Percentiles rank a stretch among this genome's conserved stretches.
phyloP scores from a whole-genome alignment of 1,140 invertebrate species.

The Drosophila murphyi region DNA sequence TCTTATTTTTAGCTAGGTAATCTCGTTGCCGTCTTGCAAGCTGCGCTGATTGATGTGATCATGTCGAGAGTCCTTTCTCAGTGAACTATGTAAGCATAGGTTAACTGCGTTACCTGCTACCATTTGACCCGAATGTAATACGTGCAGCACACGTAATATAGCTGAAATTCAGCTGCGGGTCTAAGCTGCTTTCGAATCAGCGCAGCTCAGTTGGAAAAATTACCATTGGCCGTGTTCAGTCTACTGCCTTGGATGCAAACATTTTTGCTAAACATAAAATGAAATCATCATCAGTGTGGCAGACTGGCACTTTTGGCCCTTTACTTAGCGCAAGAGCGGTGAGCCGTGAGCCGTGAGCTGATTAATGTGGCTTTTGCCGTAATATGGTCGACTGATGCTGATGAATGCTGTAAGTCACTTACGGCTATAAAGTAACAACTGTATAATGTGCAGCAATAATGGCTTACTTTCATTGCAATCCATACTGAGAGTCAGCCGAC shows the following conservation, averaged over 20 bases:
- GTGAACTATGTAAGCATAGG: conserved; percentile 27
- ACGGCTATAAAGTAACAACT: conserved; percentile 32
- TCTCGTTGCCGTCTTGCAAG: neutral
- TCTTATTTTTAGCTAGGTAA: no score
- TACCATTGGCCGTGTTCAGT: conserved; percentile 30
- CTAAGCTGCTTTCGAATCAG: conserved; percentile 8
- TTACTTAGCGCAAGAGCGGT: conserved; percentile 31
- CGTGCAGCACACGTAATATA: conserved; percentile 13
- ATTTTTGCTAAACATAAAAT: conserved; percentile 23
- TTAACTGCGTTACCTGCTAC: neutral
- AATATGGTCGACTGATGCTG: conserved; percentile 62
- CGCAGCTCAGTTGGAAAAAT: conserved; percentile 49
- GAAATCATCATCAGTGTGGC: conserved; percentile 34
- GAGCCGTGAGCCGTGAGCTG: conserved; percentile 42
- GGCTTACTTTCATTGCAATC: conserved; percentile 77
- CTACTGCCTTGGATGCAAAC: conserved; percentile 10
- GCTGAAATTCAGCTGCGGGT: conserved; percentile 33
- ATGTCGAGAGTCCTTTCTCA: conserved; percentile 14
- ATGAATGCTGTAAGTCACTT: conserved; percentile 58
- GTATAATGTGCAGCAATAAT: conserved; percentile 60
- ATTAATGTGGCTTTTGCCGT: conserved; percentile 71
- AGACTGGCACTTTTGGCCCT: conserved; percentile 21
- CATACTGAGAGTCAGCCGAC: conserved; percentile 34
- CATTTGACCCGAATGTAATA: conserved; percentile 29
- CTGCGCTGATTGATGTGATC: conserved; percentile 34